Conservation (phyloP, 2,888 invertebrate species). For the Idaea dimidiata region DNA sequence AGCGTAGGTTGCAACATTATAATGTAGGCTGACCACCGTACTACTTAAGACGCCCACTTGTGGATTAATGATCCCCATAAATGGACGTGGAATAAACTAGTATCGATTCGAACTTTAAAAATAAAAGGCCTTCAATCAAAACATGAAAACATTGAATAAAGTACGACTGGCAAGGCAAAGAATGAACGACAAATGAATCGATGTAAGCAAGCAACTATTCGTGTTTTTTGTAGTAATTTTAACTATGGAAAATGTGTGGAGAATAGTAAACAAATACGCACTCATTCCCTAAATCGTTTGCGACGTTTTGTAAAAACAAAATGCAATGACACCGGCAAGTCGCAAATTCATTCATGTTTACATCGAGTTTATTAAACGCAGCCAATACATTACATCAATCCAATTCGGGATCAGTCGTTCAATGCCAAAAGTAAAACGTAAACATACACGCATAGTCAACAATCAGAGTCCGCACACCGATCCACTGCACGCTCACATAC, state of each 20-base stretch:
- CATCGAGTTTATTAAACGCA: slow-evolving; percentile 50
- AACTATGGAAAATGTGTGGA: background rate
- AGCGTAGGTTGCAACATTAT: slow-evolving; percentile 58
- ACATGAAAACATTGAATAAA: background rate
- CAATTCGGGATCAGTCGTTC: slow-evolving; percentile 65
- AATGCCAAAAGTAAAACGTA: slow-evolving; percentile 73
- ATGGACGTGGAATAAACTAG: slow-evolving; percentile 35
- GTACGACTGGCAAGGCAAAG: background rate
- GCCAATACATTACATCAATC: slow-evolving; percentile 58
- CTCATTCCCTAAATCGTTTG: slow-evolving; percentile 21
- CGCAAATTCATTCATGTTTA: slow-evolving; percentile 51
- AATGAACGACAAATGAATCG: background rate
- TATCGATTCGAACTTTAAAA: slow-evolving; percentile 19
- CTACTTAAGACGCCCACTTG: slow-evolving; percentile 62
- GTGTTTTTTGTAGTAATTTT: background rate
- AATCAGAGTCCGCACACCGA: slow-evolving; percentile 53
- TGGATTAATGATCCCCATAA: slow-evolving; percentile 50
- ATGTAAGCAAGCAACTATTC: background rate
- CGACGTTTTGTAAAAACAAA: slow-evolving; percentile 23
- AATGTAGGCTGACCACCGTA: slow-evolving; percentile 49
- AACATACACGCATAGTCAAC: slow-evolving; percentile 63
- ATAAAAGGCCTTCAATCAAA: slow-evolving; percentile 11
- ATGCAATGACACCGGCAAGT: slow-evolving; percentile 30
- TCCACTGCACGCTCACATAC: slow-evolving; percentile 41
- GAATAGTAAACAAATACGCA: slow-evolving; percentile 23